Evolutionary conservation across 2,113 vertebrate species (phyloP), one percentile per base, ranked within the genome.

Genomic region (Apodemus speciosus): DNA sequence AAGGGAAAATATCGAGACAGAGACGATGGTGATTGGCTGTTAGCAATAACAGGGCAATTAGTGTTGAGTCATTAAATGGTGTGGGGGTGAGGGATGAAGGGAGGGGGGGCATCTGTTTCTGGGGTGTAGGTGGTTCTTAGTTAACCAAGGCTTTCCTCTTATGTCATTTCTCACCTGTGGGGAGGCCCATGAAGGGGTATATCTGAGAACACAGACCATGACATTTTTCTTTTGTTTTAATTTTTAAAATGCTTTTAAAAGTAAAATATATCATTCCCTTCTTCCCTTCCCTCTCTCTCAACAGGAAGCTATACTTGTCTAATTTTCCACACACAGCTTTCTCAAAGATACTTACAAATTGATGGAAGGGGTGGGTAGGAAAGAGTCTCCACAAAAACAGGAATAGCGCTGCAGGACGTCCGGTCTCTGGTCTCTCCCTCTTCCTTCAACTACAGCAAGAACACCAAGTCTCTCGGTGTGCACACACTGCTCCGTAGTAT

Each of bases 381-480:
- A 0, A 8, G 32, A 27, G 4, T 58, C 58, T 88, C 2, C 20
- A 38, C 27, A 5, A 21, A 35, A 23, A 14, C 30, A 60, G 10
- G 9, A 35, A 14, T 0, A 49, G 38, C 2, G 4, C 30, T 13
- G 35, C 60, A 51, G 58, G 58, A 16, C 35, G 58, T 5, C 38
- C 56, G 46, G 56, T 21, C 58, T 40, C 69, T 90, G 38, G 2
- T 43, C 51, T 86, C 68, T 66, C n/a, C 46, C 56, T 15, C 56
- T 92, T 11, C 4, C 77, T 46, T 40, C 20, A 32, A 86, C 92
- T 60, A 35, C 62, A 46, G 38, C 51, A 93, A 51, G 38, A 90
- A 66, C 43, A 53, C 62, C 81, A 88, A 81, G 73, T 73, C 73
- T 94, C 43, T 49, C 66, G 56, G 35, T 71, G 27, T 88, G 89